A percentile compares a stretch with the other conserved stretches of the same genome.
These are phyloP conservation scores for Copidosoma floridanum DNA, from an alignment of 1,140 invertebrate genomes.

Conservation along the genomic window DNA sequence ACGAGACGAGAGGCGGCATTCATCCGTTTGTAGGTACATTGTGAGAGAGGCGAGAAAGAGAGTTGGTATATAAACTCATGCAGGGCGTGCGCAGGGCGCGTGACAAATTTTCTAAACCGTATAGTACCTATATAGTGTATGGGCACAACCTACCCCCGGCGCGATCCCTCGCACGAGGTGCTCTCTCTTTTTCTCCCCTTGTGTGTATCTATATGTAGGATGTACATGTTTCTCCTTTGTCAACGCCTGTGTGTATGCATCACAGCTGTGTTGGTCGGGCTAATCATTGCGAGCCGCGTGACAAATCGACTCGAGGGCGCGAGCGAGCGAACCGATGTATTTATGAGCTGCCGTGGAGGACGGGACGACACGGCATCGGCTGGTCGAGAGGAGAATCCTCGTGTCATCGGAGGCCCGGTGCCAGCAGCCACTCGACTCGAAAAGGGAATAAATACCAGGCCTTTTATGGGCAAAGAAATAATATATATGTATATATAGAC, in stretches of 20 bases:
- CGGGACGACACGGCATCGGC: neutral
- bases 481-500: too few relatives aligned
- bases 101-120: conserved; percentile 49
- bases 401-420: neutral
- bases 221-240: too few relatives aligned
- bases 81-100: conserved; percentile 30
- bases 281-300: conserved; percentile 35
- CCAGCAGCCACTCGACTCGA: too few relatives aligned
- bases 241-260: too few relatives aligned
- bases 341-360: conserved; percentile 26
- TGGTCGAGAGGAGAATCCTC: neutral
- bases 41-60: conserved; percentile 9
- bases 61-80: neutral
- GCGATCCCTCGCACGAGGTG: neutral
- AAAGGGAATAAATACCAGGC: too few relatives aligned
- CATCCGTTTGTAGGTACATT: too few relatives aligned
- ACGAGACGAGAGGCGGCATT: too few relatives aligned
- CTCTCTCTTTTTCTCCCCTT: conserved; percentile 15
- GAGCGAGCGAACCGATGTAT: conserved; percentile 33
- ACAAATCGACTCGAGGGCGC: conserved; percentile 37
- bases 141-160: conserved; percentile 3
- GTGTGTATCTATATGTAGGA: too few relatives aligned
- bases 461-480: too few relatives aligned
- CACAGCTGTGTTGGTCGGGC: too few relatives aligned
- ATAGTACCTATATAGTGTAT: too few relatives aligned